phyloP scores from a whole-genome alignment of 2,113 vertebrate species.

The Dendrocopos noguchii region DNA sequence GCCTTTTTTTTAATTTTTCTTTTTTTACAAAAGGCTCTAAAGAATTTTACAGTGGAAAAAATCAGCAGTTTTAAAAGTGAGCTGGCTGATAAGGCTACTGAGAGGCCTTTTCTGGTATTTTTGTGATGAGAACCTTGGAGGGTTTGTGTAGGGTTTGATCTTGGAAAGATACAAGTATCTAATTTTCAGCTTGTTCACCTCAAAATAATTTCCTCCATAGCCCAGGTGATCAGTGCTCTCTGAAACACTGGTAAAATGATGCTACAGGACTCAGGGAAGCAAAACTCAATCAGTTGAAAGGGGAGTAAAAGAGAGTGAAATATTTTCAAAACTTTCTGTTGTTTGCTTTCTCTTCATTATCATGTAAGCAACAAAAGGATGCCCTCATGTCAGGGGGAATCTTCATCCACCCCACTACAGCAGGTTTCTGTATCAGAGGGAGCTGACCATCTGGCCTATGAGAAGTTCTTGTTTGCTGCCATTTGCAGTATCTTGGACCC shows the following conservation, averaged over 20 bases:
- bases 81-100: neutral
- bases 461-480: fast-evolving
- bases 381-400: neutral
- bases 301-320: neutral
- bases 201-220: neutral
- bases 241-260: neutral
- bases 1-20: neutral
- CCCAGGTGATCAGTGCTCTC: neutral
- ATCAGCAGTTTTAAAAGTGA: neutral
- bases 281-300: neutral
- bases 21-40: neutral
- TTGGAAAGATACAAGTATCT: neutral
- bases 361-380: neutral
- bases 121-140: neutral
- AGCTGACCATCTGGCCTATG: neutral
- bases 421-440: neutral
- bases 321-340: neutral
- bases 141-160: neutral
- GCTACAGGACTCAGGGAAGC: neutral
- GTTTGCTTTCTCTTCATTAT: neutral
- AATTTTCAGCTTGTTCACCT: neutral
- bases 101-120: neutral
- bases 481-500: neutral
- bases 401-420: neutral
- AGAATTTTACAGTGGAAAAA: neutral